These are phyloP conservation scores for Lasioglossum villosulum DNA, from an alignment of 2,888 invertebrate species.

Conservation along the genomic window DNA sequence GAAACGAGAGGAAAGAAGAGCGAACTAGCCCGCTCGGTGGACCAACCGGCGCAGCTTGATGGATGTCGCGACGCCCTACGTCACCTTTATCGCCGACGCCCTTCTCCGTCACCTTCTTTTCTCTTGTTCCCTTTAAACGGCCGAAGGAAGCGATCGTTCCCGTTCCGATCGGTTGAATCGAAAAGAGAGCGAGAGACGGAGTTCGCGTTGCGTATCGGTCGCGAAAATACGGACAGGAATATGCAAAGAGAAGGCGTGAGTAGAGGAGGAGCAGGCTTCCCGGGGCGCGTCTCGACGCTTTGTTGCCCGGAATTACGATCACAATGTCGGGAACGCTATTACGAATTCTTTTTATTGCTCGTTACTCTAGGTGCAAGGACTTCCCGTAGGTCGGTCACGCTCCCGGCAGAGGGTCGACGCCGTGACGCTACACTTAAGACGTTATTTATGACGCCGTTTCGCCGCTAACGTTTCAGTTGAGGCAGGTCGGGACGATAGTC, in stretches of 20 bases:
- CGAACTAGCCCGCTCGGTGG: slow-evolving; percentile 69
- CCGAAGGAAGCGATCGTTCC: slow-evolving; percentile 53
- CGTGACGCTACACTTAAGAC: slow-evolving; percentile 80
- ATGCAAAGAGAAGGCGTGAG: not conserved
- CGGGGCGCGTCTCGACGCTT: slow-evolving; percentile 7
- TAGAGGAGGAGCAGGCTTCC: not conserved
- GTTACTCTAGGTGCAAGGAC: slow-evolving; percentile 57
- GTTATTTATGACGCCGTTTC: slow-evolving; percentile 83
- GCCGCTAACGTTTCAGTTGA: slow-evolving; percentile 80
- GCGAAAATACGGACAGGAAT: not conserved
- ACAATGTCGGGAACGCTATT: slow-evolving; percentile 32
- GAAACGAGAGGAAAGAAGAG: slow-evolving; percentile 19
- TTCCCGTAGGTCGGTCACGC: slow-evolving; percentile 56
- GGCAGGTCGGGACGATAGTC: slow-evolving; percentile 78
- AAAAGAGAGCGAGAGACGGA: not conserved
- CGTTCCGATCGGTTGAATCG: slow-evolving; percentile 20
- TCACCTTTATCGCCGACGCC: slow-evolving; percentile 80
- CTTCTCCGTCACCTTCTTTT: slow-evolving; percentile 65
- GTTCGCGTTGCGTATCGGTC: not conserved
- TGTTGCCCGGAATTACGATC: slow-evolving; percentile 28
- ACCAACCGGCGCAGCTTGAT: slow-evolving; percentile 82
- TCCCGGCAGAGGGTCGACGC: slow-evolving; percentile 71
- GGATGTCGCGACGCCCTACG: slow-evolving; percentile 84
- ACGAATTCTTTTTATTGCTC: slow-evolving; percentile 50
- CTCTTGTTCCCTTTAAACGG: slow-evolving; percentile 48